Base-by-base conservation (phyloP, 2,888 invertebrate species). In the Scaptomyza parva region DNA sequence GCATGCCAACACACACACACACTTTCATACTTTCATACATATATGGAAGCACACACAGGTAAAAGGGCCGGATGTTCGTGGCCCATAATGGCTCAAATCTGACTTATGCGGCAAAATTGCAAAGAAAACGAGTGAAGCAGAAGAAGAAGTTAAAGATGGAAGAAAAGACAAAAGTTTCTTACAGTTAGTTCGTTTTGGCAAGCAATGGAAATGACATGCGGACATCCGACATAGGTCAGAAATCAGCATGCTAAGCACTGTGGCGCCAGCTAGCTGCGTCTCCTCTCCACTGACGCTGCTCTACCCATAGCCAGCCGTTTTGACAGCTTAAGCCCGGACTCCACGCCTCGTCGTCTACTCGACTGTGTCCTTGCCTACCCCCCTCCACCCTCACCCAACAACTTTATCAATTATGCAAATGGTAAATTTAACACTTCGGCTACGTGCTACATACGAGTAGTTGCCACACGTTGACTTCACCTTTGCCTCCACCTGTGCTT, bases 381-480 rank as follows among this genome's bases (percentile, higher is more conserved):
- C 11, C 30, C 9, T 12, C 26, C 54, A 37, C 60, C 66, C 66
- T 61, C 59, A 26, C 53, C 67, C 78, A 67, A 65, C 67, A 73
- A 86, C 77, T 82, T 80, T 87, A 88, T 88, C 86, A 88, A 88
- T 89, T 88, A 88, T 88, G 89, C 82, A 89, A 89, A 88, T 88
- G 78, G 82, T 59, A 84, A 87, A 82, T 86, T 87, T 88, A 82
- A 84, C 89, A 87, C 84, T 84, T 88, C 69, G 69, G 59, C 67
- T 67, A 59, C 63, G 76, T 68, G 77, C 70, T 69, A 76, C 71
- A 72, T 62, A 71, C 70, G 28, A 59, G 41, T 26, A 22, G 45
- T 51, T 51, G 54, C 50, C 47, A 44, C 47, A 48, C 51, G 33
- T 8, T 47, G 33, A 65, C 8, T 20, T 44, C 28, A 28, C 20